phyloP scores from a whole-genome alignment of 2,113 vertebrate genomes.

The Thalassarche chlororhynchos region DNA sequence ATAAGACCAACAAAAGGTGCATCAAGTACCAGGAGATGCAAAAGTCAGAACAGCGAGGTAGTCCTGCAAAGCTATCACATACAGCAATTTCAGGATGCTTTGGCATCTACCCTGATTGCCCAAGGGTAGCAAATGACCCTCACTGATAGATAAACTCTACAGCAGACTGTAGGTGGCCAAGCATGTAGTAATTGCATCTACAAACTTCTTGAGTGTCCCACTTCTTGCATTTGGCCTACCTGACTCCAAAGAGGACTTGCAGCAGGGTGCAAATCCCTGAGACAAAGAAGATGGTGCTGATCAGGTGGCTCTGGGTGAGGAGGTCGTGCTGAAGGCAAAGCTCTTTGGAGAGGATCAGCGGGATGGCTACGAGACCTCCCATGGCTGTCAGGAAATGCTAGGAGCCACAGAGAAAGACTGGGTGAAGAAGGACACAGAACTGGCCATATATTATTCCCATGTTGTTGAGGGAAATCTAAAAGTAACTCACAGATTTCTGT shows the following conservation, averaged over 20 bases:
- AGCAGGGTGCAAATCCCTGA: constrained; percentile 93
- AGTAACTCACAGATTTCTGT: neutral
- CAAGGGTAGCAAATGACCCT: neutral
- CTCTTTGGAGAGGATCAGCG: constrained; percentile 88
- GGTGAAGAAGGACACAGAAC: neutral
- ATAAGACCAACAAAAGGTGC: neutral
- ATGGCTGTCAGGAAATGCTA: constrained; percentile 96
- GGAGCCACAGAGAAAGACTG: neutral
- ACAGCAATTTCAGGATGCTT: neutral
- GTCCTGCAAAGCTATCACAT: neutral
- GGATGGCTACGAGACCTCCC: constrained; percentile 90
- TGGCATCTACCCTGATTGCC: neutral
- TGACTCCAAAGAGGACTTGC: constrained; percentile 93
- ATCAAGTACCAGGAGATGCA: neutral
- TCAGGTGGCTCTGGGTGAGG: constrained; percentile 92
- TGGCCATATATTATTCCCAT: neutral
- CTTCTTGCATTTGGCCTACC: constrained; percentile 75
- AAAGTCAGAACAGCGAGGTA: neutral
- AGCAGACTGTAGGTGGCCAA: neutral
- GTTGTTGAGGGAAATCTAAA: neutral
- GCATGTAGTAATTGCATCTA: neutral
- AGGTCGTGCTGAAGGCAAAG: constrained; percentile 92
- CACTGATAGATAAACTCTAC: neutral
- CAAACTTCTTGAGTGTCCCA: neutral
- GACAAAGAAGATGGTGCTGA: constrained; percentile 96